Evolutionary conservation across 2,888 invertebrate genomes (phyloP).

Genomic region (Emesis furor): DNA sequence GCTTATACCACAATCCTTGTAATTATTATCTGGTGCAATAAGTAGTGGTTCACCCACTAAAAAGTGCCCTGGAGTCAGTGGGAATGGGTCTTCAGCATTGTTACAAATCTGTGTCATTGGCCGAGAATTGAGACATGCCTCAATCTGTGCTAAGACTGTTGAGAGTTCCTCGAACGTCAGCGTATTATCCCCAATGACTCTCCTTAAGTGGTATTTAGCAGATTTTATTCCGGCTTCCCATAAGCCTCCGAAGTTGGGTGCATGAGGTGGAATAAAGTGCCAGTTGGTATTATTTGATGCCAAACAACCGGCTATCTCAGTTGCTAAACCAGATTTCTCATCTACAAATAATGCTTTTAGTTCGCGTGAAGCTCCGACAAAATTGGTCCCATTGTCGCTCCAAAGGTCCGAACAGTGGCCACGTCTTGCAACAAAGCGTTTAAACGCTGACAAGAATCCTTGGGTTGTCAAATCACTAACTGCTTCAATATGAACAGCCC

Average conservation of each 20-base stretch:
- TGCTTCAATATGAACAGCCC: slow-evolving; percentile 57
- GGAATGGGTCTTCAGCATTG: slow-evolving; percentile 46
- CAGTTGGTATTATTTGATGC: slow-evolving; percentile 22
- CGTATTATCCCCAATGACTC: neutral
- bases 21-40: slow-evolving; percentile 45
- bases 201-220: slow-evolving; percentile 34
- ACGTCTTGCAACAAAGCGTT: slow-evolving; percentile 42
- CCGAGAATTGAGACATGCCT: slow-evolving; percentile 67
- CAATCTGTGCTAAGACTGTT: slow-evolving; percentile 60
- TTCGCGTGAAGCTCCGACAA: slow-evolving; percentile 28
- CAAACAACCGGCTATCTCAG: slow-evolving; percentile 19
- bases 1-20: slow-evolving; percentile 41
- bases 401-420: slow-evolving; percentile 45
- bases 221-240: slow-evolving; percentile 36
- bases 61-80: slow-evolving; percentile 63
- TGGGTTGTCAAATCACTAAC: slow-evolving; percentile 69
- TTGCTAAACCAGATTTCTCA: slow-evolving; percentile 26
- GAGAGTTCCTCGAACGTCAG: slow-evolving; percentile 59
- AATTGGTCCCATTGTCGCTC: slow-evolving; percentile 41
- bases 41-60: slow-evolving; percentile 64
- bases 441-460: slow-evolving; percentile 58
- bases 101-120: slow-evolving; percentile 26
- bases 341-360: slow-evolving; percentile 11
- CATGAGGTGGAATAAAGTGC: slow-evolving; percentile 41
- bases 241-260: slow-evolving; percentile 30